Evolutionary conservation across 2,888 invertebrate genomes (phyloP).

Genomic region (Romanomermis culicivorax): DNA sequence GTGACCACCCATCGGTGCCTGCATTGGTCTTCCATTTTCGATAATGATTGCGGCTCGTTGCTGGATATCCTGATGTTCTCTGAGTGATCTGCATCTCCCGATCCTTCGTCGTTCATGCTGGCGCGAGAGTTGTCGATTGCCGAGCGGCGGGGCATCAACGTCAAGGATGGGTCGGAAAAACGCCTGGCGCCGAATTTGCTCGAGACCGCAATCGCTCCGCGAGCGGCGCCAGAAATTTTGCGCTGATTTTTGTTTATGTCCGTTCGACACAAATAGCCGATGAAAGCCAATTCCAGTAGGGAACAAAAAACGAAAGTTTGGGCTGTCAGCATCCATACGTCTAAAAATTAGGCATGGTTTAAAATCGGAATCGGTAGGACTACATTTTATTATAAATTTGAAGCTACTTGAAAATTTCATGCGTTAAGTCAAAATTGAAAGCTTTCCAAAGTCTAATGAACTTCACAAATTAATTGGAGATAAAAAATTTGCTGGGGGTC

Average conservation of each 20-base stretch:
- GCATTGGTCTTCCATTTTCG: too few relatives aligned
- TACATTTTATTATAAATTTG: neutral
- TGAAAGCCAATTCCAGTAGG: constrained; percentile 24
- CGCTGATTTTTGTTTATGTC: neutral
- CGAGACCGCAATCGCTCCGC: neutral
- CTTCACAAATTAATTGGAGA: too few relatives aligned
- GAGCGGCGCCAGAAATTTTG: neutral
- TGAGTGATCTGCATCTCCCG: too few relatives aligned
- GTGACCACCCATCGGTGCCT: too few relatives aligned
- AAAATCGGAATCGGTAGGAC: neutral
- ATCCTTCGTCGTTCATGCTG: too few relatives aligned
- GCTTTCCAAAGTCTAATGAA: too few relatives aligned
- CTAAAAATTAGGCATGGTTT: constrained; percentile 8
- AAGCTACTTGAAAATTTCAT: neutral
- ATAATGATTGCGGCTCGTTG: too few relatives aligned
- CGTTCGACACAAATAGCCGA: constrained; percentile 18
- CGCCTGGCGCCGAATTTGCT: neutral
- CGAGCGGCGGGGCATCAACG: neutral
- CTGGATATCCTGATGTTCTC: too few relatives aligned
- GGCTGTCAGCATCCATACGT: constrained; percentile 26
- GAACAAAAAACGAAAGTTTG: constrained; percentile 25
- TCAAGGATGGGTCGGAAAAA: neutral
- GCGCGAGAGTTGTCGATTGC: too few relatives aligned
- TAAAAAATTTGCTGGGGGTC: too few relatives aligned
- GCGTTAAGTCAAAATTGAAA: neutral